A percentile compares a stretch with the other conserved stretches of the same genome.
Evolutionary conservation across 1,140 invertebrate species (phyloP).

Genomic region (Coboldia fuscipes): DNA sequence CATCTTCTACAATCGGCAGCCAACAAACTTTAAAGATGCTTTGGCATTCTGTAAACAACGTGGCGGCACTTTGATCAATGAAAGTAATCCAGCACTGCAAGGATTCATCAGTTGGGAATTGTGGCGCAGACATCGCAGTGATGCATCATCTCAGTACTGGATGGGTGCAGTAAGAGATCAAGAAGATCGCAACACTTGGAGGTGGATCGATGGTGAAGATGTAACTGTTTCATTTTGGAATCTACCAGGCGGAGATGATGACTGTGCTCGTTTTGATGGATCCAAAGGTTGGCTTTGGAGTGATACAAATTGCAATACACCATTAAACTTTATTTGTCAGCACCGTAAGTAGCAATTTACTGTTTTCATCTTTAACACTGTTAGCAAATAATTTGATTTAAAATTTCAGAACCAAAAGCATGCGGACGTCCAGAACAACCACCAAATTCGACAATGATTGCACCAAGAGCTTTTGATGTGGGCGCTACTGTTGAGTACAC

Average conservation of each 20-base stretch:
- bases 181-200: constrained; percentile 61
- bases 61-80: constrained; percentile 68
- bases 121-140: constrained; percentile 73
- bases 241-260: constrained; percentile 55
- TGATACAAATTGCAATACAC: constrained; percentile 69
- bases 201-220: constrained; percentile 74
- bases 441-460: constrained; percentile 73
- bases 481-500: constrained; percentile 69
- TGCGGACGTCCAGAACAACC: constrained; percentile 81
- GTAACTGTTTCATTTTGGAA: constrained; percentile 87
- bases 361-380: neutral
- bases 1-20: constrained; percentile 81
- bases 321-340: constrained; percentile 82
- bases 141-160: constrained; percentile 85
- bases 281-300: constrained; percentile 90
- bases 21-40: constrained; percentile 58
- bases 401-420: constrained; percentile 54
- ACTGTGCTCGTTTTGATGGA: constrained; percentile 79
- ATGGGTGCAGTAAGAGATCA: constrained; percentile 73
- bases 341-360: constrained; percentile 47
- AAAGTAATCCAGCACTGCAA: constrained; percentile 83
- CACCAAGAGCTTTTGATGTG: constrained; percentile 48
- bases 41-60: constrained; percentile 57
- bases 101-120: constrained; percentile 88
- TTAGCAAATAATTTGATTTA: neutral